These are phyloP conservation scores for Brachionus manjavacas DNA, from an alignment of 1,140 invertebrate genomes.

Conservation along the genomic window DNA sequence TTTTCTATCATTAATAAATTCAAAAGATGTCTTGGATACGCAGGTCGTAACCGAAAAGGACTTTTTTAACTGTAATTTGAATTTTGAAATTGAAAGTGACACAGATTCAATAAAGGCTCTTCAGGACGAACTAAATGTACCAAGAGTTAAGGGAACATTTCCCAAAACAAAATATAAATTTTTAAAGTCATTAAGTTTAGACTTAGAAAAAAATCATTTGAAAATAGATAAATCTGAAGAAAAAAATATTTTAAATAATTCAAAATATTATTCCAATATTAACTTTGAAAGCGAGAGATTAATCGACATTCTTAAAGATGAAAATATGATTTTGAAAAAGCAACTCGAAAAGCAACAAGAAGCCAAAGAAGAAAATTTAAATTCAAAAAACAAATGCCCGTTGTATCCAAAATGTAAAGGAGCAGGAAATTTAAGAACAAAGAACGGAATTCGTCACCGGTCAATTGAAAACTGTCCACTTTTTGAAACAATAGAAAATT, in stretches of 20 bases:
- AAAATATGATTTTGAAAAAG: background rate
- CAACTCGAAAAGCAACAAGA: background rate
- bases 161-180: background rate
- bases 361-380: background rate
- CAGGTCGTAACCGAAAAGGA: background rate
- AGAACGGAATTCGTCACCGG: background rate
- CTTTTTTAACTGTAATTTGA: background rate
- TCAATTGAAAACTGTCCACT: background rate
- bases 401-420: background rate
- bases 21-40: background rate
- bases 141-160: background rate
- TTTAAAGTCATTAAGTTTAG: background rate
- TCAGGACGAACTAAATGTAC: background rate
- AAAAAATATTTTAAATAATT: background rate
- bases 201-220: background rate
- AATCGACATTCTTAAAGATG: background rate
- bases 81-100: background rate
- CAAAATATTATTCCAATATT: background rate
- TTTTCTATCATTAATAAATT: background rate
- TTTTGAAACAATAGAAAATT: background rate
- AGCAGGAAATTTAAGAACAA: background rate
- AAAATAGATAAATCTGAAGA: background rate
- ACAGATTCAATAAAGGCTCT: too few species aligned
- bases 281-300: too few species aligned
- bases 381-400: background rate